phyloP scores from a whole-genome alignment of 2,113 vertebrate species.

The Sapayoa aenigma region DNA sequence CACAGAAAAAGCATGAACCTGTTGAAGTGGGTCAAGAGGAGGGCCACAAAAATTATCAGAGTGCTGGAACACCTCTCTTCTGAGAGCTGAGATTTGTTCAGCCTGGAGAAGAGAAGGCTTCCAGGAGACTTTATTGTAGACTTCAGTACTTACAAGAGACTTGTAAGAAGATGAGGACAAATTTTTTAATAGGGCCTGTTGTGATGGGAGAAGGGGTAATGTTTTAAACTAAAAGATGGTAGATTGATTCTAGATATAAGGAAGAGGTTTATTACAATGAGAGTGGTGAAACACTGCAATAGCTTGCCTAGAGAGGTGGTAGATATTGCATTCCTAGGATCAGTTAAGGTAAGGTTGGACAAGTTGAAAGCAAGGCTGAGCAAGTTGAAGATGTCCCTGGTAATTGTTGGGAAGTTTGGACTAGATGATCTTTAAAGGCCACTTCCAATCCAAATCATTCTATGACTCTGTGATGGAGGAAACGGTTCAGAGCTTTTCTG shows the following conservation, averaged over 20 bases:
- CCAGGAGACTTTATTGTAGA: neutral
- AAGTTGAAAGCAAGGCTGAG: neutral
- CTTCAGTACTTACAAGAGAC: neutral
- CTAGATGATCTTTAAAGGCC: neutral
- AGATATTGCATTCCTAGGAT: neutral
- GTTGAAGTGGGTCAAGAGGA: neutral
- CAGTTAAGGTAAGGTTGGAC: neutral
- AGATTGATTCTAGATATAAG: neutral
- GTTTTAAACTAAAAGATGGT: neutral
- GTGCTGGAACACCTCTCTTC: accelerated
- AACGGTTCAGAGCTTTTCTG: neutral
- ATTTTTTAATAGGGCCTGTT: neutral
- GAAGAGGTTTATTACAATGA: neutral
- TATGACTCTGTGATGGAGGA: neutral
- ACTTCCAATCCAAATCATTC: neutral
- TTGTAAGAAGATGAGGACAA: neutral
- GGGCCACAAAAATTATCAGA: neutral
- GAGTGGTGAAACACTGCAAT: neutral
- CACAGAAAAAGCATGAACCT: neutral
- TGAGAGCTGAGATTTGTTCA: neutral
- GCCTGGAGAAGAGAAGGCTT: neutral
- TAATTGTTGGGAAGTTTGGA: neutral
- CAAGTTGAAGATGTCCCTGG: neutral
- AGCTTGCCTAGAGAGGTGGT: too few relatives aligned
- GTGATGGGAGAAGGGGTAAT: neutral